Base-by-base conservation (phyloP, 2,888 invertebrate genomes). In the Monopis laevigella region DNA sequence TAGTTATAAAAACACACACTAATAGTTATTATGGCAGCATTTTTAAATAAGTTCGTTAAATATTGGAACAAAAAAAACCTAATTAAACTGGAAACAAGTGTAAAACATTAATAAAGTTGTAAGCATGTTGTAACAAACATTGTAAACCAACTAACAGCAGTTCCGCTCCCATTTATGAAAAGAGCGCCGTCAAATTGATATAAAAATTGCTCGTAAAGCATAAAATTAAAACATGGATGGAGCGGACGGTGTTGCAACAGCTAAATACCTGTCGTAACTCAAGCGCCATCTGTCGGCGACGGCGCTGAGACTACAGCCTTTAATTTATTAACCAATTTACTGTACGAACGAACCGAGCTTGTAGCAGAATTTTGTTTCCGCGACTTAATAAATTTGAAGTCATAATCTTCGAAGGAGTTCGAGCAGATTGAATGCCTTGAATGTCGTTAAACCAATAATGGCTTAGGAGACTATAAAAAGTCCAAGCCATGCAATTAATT, bases 231-330 rank as follows among this genome's bases (percentile, higher is more conserved):
- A 68, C 62, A 63, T 57, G 65, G 60, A 66, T 70, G 68, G 68
- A 62, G 64, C 61, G 61, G 64, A 65, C 70, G 69, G 65, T 75
- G 71, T 72, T 74, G 75, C 75, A 73, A 73, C 75, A 74, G 71
- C 73, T 77, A 77, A 77, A 75, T 77, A 77, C 77, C 77, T 77
- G 77, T 75, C 73, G 75, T 77, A 75, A 70, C 72, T 78, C 74
- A 78, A 47, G 62, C 77, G 70, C 72, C 77, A 75, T 71, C 77
- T 78, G 77, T 69, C 68, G 67, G 49, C 68, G 77, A 78, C 77
- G 69, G 71, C 39, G 59, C 59, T 60, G 71, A 75, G 71, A 74
- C 72, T 74, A 73, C 69, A 67, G 67, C 66, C 69, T 77, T 74
- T 73, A 77, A 77, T 77, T 77, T 77, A 77, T 77, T 75, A 75